phyloP scores from a whole-genome alignment of 2,888 invertebrate genomes.

The Mycalesis mineus region DNA sequence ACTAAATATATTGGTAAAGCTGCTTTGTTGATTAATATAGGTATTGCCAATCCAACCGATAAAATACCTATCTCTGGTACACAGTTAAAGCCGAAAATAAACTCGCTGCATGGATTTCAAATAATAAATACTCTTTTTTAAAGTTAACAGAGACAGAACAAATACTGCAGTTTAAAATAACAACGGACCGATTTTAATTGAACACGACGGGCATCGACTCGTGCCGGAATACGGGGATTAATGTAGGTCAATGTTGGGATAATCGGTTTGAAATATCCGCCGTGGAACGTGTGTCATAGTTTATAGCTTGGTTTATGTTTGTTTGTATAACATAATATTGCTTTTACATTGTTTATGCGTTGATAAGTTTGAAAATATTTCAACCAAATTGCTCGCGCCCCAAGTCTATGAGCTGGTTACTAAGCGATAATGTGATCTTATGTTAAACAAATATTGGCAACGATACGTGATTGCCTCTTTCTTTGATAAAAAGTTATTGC shows the following conservation, averaged over 20 bases:
- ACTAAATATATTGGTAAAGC: no score
- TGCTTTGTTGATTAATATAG: no score
- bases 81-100: neutral
- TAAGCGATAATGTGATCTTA: no score
- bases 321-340: no score
- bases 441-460: no score
- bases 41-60: neutral
- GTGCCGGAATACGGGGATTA: constrained; percentile 16
- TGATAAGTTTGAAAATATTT: no score
- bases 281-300: constrained; percentile 10
- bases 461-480: no score
- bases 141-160: constrained; percentile 15
- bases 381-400: no score
- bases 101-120: neutral
- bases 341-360: no score
- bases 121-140: constrained; percentile 12
- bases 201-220: constrained; percentile 14
- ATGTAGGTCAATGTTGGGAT: constrained; percentile 14
- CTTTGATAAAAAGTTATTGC: no score
- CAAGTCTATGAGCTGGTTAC: no score
- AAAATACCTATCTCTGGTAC: neutral
- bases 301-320: neutral
- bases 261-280: constrained; percentile 14
- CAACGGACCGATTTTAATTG: constrained; percentile 20
- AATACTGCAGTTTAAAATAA: constrained; percentile 21